Evolutionary conservation across 1,140 invertebrate genomes (phyloP).

Genomic region (Bombus soroeensis): DNA sequence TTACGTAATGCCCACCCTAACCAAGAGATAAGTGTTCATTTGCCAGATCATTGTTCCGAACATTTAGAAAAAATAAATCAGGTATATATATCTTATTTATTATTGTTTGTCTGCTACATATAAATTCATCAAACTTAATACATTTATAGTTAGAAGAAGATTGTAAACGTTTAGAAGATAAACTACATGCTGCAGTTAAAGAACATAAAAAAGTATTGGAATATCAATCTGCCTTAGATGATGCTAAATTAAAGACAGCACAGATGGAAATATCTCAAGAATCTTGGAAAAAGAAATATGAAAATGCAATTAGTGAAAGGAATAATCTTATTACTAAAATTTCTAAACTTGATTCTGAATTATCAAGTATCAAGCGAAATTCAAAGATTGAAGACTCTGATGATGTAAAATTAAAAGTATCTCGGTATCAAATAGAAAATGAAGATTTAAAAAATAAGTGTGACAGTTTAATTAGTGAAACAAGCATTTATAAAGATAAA

Average conservation of each 20-base stretch:
- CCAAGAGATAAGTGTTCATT: slow-evolving; percentile 74
- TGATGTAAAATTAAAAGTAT: slow-evolving; percentile 59
- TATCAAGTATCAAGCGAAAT: slow-evolving; percentile 63
- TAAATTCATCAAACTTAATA: slow-evolving; percentile 27
- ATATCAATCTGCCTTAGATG: slow-evolving; percentile 72
- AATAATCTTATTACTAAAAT: slow-evolving; percentile 64
- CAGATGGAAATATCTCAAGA: slow-evolving; percentile 77
- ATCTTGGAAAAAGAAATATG: slow-evolving; percentile 75
- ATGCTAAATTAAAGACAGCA: slow-evolving; percentile 75
- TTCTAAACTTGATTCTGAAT: slow-evolving; percentile 61
- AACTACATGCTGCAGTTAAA: slow-evolving; percentile 72
- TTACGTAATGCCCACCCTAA: slow-evolving; percentile 75
- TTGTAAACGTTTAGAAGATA: slow-evolving; percentile 76
- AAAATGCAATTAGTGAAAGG: slow-evolving; percentile 67
- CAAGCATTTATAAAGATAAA: slow-evolving; percentile 67
- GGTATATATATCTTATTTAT: slow-evolving; percentile 57
- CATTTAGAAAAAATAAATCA: slow-evolving; percentile 78
- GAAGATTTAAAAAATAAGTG: slow-evolving; percentile 68
- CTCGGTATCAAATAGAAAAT: slow-evolving; percentile 67
- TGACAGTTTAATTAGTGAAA: slow-evolving; percentile 70
- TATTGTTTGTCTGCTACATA: slow-evolving; percentile 26
- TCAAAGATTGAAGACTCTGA: slow-evolving; percentile 59
- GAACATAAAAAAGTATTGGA: slow-evolving; percentile 74
- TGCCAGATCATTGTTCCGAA: slow-evolving; percentile 78
- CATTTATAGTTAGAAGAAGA: slow-evolving; percentile 73